Conservation (phyloP, 2,797 vertebrate species). For the Botia almorhae region DNA sequence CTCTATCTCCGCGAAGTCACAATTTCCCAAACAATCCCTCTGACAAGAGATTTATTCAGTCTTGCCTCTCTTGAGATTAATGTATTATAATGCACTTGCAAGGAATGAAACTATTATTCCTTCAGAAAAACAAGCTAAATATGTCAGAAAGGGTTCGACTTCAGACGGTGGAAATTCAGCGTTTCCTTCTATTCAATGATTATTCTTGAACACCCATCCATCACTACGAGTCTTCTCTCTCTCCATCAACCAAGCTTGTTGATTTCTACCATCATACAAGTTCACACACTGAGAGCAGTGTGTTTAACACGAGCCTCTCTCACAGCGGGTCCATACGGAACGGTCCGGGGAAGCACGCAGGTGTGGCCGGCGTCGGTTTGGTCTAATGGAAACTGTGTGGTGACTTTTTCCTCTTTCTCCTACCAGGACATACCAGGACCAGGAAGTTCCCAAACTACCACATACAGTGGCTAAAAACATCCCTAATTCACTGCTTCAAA, state of each 20-base stretch:
- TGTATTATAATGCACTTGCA: constrained; percentile 2
- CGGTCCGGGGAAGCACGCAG: constrained; percentile 16
- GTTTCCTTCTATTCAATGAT: background rate
- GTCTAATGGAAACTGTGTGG: constrained; percentile 28
- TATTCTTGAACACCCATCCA: background rate
- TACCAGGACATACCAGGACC: constrained; percentile 11
- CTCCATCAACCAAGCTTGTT: constrained; percentile 27
- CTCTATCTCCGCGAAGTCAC: background rate
- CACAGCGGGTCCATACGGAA: constrained; percentile 56
- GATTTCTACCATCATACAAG: constrained; percentile 3
- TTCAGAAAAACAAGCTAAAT: constrained; percentile 15
- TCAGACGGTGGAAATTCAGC: background rate
- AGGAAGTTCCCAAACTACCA: constrained; percentile 8
- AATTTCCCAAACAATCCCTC: constrained; percentile 18
- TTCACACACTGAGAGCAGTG: constrained; percentile 69
- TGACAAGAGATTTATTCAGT: constrained; percentile 1
- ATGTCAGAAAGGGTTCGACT: constrained; percentile 2
- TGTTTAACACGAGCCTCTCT: constrained; percentile 75
- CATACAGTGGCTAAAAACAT: background rate
- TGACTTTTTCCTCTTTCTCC: background rate
- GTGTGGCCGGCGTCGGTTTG: constrained; percentile 23
- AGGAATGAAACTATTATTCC: constrained; percentile 5
- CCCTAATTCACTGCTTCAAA: background rate
- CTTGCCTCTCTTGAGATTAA: background rate
- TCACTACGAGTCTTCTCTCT: background rate